phyloP scores from a whole-genome alignment of 2,888 invertebrate species.

The Pandemis corylana region DNA sequence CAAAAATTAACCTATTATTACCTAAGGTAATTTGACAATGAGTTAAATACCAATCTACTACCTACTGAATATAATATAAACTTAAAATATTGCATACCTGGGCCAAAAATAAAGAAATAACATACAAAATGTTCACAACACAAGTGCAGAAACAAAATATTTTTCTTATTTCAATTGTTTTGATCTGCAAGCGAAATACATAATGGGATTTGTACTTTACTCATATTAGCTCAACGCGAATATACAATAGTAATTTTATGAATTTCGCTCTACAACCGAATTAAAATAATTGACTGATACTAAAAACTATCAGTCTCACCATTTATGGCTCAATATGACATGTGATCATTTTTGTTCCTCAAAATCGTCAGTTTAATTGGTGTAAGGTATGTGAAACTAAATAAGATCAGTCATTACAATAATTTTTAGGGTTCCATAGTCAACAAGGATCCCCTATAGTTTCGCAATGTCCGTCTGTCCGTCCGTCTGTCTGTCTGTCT shows the following conservation, averaged over 20 bases:
- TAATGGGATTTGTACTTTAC: slow-evolving; percentile 24
- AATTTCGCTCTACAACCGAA: too few species aligned
- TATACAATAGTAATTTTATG: background rate
- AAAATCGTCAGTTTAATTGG: background rate
- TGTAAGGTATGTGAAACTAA: background rate
- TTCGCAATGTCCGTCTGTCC: too few species aligned
- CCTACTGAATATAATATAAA: slow-evolving; percentile 27
- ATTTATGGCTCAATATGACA: too few species aligned
- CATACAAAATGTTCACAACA: slow-evolving; percentile 44
- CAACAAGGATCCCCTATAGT: too few species aligned
- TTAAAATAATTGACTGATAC: too few species aligned
- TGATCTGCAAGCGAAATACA: slow-evolving; percentile 53
- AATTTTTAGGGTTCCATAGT: too few species aligned
- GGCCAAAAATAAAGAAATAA: slow-evolving; percentile 51
- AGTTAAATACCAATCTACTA: slow-evolving; percentile 7
- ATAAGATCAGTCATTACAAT: background rate
- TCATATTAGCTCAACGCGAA: background rate
- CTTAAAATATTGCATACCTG: slow-evolving; percentile 50
- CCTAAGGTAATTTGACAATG: slow-evolving; percentile 18
- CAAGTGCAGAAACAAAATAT: slow-evolving; percentile 41
- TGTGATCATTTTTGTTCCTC: background rate
- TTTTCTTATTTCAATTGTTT: slow-evolving; percentile 55
- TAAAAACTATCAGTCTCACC: too few species aligned
- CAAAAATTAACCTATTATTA: slow-evolving; percentile 14
- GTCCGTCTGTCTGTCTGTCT: too few species aligned